Conservation (phyloP, 2,888 invertebrate genomes). For the Oligia strigilis region DNA sequence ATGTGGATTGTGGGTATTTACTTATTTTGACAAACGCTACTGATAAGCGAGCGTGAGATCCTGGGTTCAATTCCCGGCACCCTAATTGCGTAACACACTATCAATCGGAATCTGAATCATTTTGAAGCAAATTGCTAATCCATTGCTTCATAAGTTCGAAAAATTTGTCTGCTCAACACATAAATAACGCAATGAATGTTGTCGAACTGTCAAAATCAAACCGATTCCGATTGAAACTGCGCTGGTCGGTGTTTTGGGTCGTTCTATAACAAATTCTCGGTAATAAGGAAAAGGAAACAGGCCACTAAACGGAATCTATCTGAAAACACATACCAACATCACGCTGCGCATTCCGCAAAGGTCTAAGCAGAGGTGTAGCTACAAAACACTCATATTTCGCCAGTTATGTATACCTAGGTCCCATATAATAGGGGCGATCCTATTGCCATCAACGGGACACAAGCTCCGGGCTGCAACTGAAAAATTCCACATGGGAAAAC, state of each 20-base stretch:
- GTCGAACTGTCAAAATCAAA: too few species aligned
- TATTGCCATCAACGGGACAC: not conserved
- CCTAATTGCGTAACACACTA: too few species aligned
- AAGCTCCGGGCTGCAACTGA: not conserved
- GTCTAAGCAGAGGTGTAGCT: not conserved
- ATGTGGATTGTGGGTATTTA: not conserved
- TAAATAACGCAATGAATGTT: too few species aligned
- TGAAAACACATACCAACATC: not conserved
- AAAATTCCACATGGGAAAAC: not conserved
- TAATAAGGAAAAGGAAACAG: not conserved
- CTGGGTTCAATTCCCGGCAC: not conserved
- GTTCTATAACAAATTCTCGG: not conserved
- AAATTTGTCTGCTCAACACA: too few species aligned
- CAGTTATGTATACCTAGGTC: not conserved
- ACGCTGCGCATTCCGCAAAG: not conserved
- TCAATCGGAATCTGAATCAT: too few species aligned
- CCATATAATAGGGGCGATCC: not conserved
- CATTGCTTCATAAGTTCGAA: too few species aligned
- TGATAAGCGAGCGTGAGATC: not conserved
- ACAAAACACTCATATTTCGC: not conserved
- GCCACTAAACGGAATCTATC: not conserved
- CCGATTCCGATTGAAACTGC: too few species aligned
- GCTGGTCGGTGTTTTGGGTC: not conserved
- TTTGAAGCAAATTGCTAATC: too few species aligned
- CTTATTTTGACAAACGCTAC: not conserved